Evolutionary conservation across 1,140 invertebrate species (phyloP), one percentile per base, ranked within the genome.

Genomic region (Ridgeia piscesae): DNA sequence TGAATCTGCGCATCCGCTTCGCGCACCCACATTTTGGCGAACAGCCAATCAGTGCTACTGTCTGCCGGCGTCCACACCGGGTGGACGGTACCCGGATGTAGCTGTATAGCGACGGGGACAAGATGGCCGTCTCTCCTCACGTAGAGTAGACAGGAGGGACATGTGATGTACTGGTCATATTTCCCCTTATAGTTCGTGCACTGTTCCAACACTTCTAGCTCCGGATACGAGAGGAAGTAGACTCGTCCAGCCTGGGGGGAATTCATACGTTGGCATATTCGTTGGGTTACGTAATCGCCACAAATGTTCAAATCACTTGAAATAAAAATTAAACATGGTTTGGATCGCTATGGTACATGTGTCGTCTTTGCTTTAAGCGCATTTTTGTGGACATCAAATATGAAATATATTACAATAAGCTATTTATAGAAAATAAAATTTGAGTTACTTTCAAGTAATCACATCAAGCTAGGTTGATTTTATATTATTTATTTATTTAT

Each of bases 11-110:
- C 96, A 93, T 97, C 96, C 11, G 96, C 96, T 92, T 96, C 96
- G 94, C 96, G 96, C 94, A 96, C 96, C 95, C 95, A 97, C 96
- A 97, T 96, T 94, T 97, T 97, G 2, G 96, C 96, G 92, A 96
- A 92, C 90, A 96, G 94, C 96, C 96, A 97, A 0, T 95, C 95
- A 92, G 95, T 94, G 11, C 94, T 94, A n/a, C 95, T 94, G 93
- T 96, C 96, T 88, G 94, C 95, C 14, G 96, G 96, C n/a, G 91
- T 92, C 50, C 50, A 92, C 31, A 92, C 91, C 50, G 9, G 91
- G 1, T 34, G 35, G 14, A 50, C 17, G 48, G n/a, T 14, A 88
- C 88, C 42, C 34, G n/a, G 48, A 88, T 77, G 33, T n/a, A 92
- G 50, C n/a, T 77, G 50, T 77, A 92, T 92, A 14, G 50, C 91